Evolutionary conservation across 2,797 vertebrate species (phyloP).

Genomic region (Fundulus diaphanus): DNA sequence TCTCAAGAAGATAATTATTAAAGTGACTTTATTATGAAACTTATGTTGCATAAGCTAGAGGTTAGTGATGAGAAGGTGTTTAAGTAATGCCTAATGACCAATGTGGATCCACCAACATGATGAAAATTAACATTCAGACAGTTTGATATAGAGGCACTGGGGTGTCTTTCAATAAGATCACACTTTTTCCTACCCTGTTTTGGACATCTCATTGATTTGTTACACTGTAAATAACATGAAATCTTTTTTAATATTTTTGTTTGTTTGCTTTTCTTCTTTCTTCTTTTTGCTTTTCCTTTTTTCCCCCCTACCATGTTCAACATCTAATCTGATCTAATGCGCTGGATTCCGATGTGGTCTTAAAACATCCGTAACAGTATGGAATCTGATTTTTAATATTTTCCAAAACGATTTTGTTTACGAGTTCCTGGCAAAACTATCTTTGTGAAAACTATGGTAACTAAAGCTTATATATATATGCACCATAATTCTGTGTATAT

Average conservation of each 20-base stretch:
- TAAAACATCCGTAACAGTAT: neutral
- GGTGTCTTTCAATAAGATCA: no score
- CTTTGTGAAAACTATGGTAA: neutral
- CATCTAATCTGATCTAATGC: neutral
- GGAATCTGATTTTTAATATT: neutral
- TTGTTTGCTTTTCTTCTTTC: no score
- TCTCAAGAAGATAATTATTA: no score
- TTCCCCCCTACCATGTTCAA: neutral
- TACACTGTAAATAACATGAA: no score
- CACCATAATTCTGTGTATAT: no score
- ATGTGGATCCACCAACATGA: neutral
- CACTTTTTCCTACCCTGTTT: no score
- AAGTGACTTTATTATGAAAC: no score
- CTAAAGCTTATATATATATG: no score
- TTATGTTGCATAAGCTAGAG: neutral
- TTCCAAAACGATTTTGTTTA: neutral
- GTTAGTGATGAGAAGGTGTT: neutral
- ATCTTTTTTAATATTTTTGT: no score
- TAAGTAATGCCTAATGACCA: neutral
- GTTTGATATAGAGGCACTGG: neutral
- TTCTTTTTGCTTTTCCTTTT: no score
- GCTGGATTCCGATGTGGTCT: neutral
- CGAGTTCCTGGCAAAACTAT: neutral
- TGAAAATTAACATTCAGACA: neutral
- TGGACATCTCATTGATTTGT: neutral